Conservation (phyloP, 2,113 vertebrate genomes). For the Ochotona curzoniae region DNA sequence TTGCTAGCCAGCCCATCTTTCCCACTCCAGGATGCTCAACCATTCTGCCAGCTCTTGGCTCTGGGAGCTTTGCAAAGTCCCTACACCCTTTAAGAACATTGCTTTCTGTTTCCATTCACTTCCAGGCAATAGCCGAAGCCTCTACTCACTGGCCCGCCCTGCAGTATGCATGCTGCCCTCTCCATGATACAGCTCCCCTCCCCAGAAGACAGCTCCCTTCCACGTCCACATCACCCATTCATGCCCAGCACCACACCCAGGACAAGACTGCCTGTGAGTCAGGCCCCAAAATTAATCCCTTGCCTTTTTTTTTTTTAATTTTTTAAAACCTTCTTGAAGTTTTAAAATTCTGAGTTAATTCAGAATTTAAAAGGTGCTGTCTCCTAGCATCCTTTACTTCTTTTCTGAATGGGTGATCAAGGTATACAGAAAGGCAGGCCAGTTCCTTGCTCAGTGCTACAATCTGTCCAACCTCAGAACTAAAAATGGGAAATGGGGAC, state of each 20-base stretch:
- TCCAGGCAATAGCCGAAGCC: too few species aligned
- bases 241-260: neutral
- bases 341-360: neutral
- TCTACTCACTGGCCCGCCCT: neutral
- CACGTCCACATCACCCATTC: too few species aligned
- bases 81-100: neutral
- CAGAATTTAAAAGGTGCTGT: neutral
- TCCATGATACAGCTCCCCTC: neutral
- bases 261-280: neutral
- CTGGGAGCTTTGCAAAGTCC: neutral
- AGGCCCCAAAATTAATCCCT: neutral
- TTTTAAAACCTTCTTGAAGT: neutral
- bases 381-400: neutral
- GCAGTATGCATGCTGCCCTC: neutral
- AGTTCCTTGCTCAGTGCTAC: neutral
- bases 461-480: constrained; percentile 14
- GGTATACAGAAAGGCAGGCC: neutral
- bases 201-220: neutral
- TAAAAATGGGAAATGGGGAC: neutral
- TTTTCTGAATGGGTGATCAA: neutral
- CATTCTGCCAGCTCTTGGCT: neutral
- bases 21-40: neutral
- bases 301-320: neutral
- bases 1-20: neutral
- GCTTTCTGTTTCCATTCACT: neutral